Conservation (phyloP, 2,888 invertebrate species). For the Panzeria rudis region DNA sequence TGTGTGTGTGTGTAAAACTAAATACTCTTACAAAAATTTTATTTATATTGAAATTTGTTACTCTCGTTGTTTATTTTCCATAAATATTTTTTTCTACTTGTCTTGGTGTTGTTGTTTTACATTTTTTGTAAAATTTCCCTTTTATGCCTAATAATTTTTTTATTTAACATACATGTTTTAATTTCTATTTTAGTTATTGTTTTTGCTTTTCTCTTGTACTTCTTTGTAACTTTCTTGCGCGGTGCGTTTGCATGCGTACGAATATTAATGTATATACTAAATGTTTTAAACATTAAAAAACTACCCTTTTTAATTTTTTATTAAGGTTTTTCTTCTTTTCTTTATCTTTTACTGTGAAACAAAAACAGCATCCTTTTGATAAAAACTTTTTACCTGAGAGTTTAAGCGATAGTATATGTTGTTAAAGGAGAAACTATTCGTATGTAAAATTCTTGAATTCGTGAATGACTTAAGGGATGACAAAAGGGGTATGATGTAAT, state of each 20-base stretch:
- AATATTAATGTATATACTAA: slow-evolving; percentile 55
- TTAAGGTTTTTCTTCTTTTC: slow-evolving; percentile 37
- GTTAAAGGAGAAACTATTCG: background rate
- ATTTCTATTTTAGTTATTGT: slow-evolving; percentile 25
- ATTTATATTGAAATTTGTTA: slow-evolving; percentile 72
- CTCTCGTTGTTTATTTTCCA: slow-evolving; percentile 67
- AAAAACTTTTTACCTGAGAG: slow-evolving; percentile 17
- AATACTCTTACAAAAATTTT: slow-evolving; percentile 19
- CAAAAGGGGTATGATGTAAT: background rate
- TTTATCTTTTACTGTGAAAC: slow-evolving; percentile 64
- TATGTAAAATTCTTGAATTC: slow-evolving; percentile 9
- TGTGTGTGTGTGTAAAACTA: slow-evolving; percentile 46
- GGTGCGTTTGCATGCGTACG: slow-evolving; percentile 53
- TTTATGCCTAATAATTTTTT: slow-evolving; percentile 56
- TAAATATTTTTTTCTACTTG: slow-evolving; percentile 61
- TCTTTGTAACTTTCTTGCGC: slow-evolving; percentile 23
- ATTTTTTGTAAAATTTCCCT: slow-evolving; percentile 31
- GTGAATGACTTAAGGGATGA: background rate
- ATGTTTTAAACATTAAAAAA: slow-evolving; percentile 72
- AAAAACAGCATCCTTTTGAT: slow-evolving; percentile 50
- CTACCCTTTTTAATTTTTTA: slow-evolving; percentile 74
- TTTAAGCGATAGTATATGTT: background rate
- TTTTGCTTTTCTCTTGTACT: slow-evolving; percentile 26
- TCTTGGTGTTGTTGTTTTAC: background rate
- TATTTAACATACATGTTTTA: slow-evolving; percentile 47